These are phyloP conservation scores for Eupithecia centaureata DNA, from an alignment of 2,888 invertebrate species.

Conservation along the genomic window DNA sequence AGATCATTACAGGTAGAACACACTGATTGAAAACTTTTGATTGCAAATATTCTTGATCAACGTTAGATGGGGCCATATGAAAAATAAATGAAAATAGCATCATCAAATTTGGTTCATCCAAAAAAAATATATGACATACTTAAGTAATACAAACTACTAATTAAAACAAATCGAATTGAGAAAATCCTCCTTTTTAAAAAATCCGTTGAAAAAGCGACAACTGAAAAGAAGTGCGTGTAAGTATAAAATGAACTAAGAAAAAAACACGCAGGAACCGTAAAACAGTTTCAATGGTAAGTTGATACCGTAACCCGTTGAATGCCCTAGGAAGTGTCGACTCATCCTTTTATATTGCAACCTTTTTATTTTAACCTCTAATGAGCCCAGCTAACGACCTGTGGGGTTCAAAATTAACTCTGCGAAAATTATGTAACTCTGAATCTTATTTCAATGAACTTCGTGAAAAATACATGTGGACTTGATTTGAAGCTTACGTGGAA, in stretches of 20 bases:
- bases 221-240: background rate
- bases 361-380: slow-evolving; percentile 75
- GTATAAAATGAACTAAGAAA: background rate
- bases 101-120: no score
- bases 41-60: no score
- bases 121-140: no score
- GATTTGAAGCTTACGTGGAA: background rate
- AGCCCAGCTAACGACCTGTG: slow-evolving; percentile 55
- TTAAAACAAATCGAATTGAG: no score
- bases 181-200: no score
- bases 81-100: no score
- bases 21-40: no score
- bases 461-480: background rate
- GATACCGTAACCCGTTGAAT: slow-evolving; percentile 28
- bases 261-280: slow-evolving; percentile 15
- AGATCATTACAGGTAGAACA: no score
- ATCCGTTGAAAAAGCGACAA: no score
- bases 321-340: slow-evolving; percentile 62
- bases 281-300: slow-evolving; percentile 48
- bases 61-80: no score
- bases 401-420: slow-evolving; percentile 56
- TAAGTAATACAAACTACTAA: no score
- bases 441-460: slow-evolving; percentile 13
- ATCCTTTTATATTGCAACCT: slow-evolving; percentile 78
- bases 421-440: slow-evolving; percentile 52